Conservation (phyloP, 2,113 vertebrate species). For the Rhegmatorhina hoffmannsi region DNA sequence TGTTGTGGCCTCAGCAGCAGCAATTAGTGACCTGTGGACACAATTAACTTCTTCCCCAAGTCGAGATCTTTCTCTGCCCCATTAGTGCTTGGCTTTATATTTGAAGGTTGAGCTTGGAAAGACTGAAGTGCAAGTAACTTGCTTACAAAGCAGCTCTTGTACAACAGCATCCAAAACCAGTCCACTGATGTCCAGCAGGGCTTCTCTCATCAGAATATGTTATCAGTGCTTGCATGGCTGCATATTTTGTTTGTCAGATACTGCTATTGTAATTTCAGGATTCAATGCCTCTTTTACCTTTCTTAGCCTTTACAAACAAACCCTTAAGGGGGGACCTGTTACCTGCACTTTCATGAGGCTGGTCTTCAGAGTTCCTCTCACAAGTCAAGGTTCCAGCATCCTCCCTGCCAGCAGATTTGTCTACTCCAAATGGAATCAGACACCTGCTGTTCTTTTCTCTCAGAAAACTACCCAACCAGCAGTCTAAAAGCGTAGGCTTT, state of each 20-base stretch:
- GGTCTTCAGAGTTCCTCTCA: not conserved
- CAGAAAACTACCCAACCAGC: not conserved
- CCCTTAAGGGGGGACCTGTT: not conserved
- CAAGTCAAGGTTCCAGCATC: not conserved
- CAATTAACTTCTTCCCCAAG: not conserved
- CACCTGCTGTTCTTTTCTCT: not conserved
- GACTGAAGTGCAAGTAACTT: not conserved
- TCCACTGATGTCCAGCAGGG: not conserved
- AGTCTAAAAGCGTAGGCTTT: not conserved
- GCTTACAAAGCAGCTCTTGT: not conserved
- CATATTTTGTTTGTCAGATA: not conserved
- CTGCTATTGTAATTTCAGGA: not conserved
- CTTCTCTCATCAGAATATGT: not conserved
- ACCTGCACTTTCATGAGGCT: not conserved
- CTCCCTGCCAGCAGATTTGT: not conserved
- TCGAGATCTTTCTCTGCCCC: not conserved
- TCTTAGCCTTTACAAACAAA: not conserved
- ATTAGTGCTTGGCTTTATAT: not conserved
- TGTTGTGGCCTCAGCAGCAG: not conserved
- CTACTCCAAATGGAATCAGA: not conserved
- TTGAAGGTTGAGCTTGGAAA: not conserved
- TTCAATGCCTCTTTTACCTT: not conserved
- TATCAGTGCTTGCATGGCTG: not conserved
- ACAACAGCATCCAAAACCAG: not conserved
- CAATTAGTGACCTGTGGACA: not conserved